A percentile compares a stretch with the other conserved stretches of the same genome.
These are phyloP conservation scores for Sclerodermus sp. DNA, from an alignment of 2,888 invertebrate species.

Conservation along the genomic window DNA sequence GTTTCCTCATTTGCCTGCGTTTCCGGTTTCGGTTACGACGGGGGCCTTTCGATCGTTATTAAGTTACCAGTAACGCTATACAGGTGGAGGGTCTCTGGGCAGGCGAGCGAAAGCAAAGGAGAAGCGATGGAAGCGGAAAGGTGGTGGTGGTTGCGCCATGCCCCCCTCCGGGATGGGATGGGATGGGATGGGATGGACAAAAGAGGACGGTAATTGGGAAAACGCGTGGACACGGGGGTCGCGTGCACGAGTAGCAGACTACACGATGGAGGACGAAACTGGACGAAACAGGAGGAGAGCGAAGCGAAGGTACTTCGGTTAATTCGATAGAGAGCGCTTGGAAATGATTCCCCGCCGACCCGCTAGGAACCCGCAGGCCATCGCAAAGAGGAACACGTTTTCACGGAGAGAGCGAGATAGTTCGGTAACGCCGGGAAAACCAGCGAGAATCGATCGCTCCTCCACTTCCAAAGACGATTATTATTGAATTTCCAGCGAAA, in stretches of 20 bases:
- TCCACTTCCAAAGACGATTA: no score
- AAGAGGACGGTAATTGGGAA: slow-evolving; percentile 1
- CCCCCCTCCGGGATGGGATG: no score
- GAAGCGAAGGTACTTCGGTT: background rate
- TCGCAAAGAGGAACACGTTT: slow-evolving; percentile 4
- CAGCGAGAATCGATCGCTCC: no score
- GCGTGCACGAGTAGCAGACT: background rate
- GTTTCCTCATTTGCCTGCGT: slow-evolving; percentile 35
- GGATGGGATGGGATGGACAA: background rate
- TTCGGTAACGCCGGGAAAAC: no score
- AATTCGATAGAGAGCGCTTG: background rate
- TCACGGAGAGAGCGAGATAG: slow-evolving; percentile 10
- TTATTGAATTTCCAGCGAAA: no score
- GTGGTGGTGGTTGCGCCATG: background rate
- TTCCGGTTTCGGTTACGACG: slow-evolving; percentile 38
- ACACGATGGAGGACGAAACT: background rate
- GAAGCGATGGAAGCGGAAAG: background rate
- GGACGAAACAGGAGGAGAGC: background rate
- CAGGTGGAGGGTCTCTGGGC: slow-evolving; percentile 7
- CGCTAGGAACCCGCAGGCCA: slow-evolving; percentile 6
- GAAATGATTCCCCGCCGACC: background rate
- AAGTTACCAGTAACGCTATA: slow-evolving; percentile 41
- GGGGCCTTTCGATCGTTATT: slow-evolving; percentile 41
- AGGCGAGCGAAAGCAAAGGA: background rate
- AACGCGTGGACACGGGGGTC: background rate